phyloP scores from a whole-genome alignment of 2,113 vertebrate genomes.

The Edolisoma coerulescens region DNA sequence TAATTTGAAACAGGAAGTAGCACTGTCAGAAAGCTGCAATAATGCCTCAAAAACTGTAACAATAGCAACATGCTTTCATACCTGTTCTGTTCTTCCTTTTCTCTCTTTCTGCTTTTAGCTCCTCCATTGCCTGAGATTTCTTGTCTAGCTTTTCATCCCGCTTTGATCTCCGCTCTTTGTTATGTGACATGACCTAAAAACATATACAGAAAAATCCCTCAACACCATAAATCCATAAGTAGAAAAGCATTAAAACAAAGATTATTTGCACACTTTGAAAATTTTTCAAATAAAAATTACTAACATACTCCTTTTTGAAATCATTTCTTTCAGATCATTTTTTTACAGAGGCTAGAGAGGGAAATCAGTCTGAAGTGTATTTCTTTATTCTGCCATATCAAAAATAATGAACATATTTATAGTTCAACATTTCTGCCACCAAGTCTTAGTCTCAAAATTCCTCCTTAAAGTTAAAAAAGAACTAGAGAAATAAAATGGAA shows the following conservation, averaged over 20 bases:
- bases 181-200: conserved; percentile 94
- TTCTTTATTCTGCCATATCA: background rate
- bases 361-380: background rate
- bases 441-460: background rate
- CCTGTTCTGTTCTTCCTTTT: conserved; percentile 98
- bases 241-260: background rate
- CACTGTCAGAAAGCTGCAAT: background rate
- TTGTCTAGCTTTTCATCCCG: conserved; percentile 97
- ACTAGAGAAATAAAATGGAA: background rate
- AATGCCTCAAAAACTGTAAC: background rate
- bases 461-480: background rate
- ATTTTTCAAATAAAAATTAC: background rate
- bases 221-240: background rate
- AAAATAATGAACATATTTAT: background rate
- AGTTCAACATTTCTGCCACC: background rate
- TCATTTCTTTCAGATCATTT: background rate
- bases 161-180: conserved; percentile 95
- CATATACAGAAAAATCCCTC: background rate
- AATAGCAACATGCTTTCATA: conserved; percentile 1
- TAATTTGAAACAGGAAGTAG: background rate
- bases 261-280: background rate
- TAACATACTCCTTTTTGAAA: background rate
- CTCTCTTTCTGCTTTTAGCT: conserved; percentile 94
- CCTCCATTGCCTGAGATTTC: conserved; percentile 99
- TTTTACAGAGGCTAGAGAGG: background rate